Evolutionary conservation across 2,113 vertebrate species (phyloP), one percentile per base, ranked within the genome.

Genomic region (mouse (Mus musculus)): DNA sequence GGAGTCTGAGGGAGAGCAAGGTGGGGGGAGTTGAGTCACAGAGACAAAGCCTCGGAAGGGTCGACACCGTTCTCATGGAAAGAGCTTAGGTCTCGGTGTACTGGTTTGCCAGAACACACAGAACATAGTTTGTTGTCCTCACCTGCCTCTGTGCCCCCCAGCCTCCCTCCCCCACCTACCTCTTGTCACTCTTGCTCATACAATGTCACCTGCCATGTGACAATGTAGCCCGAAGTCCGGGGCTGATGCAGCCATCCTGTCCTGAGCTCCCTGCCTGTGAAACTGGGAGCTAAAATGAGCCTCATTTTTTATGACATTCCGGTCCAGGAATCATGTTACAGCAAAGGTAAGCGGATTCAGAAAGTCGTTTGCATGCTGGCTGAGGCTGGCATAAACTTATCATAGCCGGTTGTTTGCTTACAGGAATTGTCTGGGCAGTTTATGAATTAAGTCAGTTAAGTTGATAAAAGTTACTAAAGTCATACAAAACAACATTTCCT

Each of bases 391-490:
- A 20, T 24, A 59, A 78, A 71, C 19, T 33, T 49, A 7, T 3
- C 11, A 36, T 3, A 67, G 33, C 72, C 73, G 7, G 28, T 4
- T 52, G 22, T 28, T 71, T 24, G 0, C 72, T 36, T 92, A 46
- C 49, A 52, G 61, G 49, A 88, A 88, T 65, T 54, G 28, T 42
- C 16, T 65, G 82, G 80, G 42, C 65, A 19, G 0, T 36, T 52
- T 61, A n/a, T 42, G 14, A 89, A 94, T n/a, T 28, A 42, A 59
- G 39, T 8, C 56, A 93, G 78, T 65, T 72, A 95, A 93, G 89
- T 73, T 3, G 20, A 61, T 63, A 82, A 59, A 82, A 82, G 54
- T 26, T 14, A 71, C 30, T 73, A 73, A 81, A 93, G 72, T 33
- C 61, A 42, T 42, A 85, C 65, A 39, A 86, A 86, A 90, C 16